These are phyloP conservation scores for Halcyon senegalensis DNA, from an alignment of 2,113 vertebrate species.

Conservation along the genomic window DNA sequence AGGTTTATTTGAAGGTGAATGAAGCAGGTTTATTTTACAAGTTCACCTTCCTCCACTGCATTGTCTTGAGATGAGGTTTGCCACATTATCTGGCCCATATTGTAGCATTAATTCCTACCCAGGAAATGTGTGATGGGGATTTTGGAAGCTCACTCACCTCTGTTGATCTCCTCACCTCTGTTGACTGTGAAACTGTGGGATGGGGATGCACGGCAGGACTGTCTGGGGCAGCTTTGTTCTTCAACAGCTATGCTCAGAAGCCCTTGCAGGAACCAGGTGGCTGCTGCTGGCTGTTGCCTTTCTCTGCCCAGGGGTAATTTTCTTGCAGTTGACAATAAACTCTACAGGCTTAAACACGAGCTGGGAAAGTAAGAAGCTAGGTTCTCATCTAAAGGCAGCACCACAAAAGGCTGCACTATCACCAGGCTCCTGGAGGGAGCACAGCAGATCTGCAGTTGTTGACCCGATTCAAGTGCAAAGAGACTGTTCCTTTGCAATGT, in stretches of 20 bases:
- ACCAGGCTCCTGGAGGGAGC: not conserved
- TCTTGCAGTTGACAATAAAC: conserved; percentile 74
- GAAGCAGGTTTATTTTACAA: not conserved
- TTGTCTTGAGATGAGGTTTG: not conserved
- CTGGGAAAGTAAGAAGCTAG: not conserved
- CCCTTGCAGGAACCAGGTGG: not conserved
- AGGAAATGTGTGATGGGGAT: not conserved
- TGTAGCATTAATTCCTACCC: not conserved
- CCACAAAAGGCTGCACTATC: not conserved
- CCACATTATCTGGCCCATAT: accelerated
- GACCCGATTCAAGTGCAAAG: not conserved
- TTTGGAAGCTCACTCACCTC: not conserved
- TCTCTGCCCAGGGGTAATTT: conserved; percentile 49
- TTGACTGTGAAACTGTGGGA: not conserved
- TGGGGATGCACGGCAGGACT: not conserved
- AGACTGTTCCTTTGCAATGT: not conserved
- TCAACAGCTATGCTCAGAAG: not conserved
- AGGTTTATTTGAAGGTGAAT: too few relatives aligned
- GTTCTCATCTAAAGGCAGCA: conserved; percentile 4
- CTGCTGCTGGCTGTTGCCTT: not conserved
- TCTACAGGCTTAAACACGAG: not conserved
- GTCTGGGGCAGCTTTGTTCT: not conserved
- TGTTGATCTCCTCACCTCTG: not conserved
- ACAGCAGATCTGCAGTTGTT: not conserved
- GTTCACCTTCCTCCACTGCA: not conserved